Conservation (phyloP, 2,888 invertebrate genomes). For the Latheticus oryzae region DNA sequence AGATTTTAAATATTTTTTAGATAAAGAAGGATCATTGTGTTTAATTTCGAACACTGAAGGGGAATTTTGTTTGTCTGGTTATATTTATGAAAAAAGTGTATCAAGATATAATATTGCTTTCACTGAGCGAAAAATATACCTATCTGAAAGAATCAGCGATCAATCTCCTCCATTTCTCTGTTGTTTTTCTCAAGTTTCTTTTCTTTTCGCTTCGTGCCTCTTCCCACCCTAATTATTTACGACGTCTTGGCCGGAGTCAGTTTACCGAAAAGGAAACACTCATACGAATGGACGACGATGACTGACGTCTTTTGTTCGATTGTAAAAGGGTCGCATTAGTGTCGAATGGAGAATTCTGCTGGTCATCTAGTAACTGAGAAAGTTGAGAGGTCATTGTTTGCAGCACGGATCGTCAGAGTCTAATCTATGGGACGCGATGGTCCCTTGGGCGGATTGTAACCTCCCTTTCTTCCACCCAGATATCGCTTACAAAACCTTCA, state of each 20-base stretch:
- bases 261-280: constrained; percentile 34
- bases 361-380: constrained; percentile 39
- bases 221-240: constrained; percentile 26
- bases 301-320: constrained; percentile 37
- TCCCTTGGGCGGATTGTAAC: constrained; percentile 30
- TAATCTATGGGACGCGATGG: constrained; percentile 34
- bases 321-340: constrained; percentile 41
- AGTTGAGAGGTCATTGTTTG: constrained; percentile 42
- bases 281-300: constrained; percentile 25
- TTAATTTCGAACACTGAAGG: too few relatives aligned
- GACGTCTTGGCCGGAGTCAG: constrained; percentile 21
- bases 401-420: constrained; percentile 38
- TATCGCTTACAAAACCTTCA: constrained; percentile 39
- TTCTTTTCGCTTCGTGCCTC: neutral
- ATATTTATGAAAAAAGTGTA: too few relatives aligned
- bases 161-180: too few relatives aligned
- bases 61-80: too few relatives aligned
- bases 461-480: constrained; percentile 26
- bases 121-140: too few relatives aligned
- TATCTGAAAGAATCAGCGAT: too few relatives aligned
- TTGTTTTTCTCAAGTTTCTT: too few relatives aligned
- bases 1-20: too few relatives aligned
- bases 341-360: constrained; percentile 40
- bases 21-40: too few relatives aligned
- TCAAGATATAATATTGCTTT: too few relatives aligned